These are phyloP conservation scores for Phyllostomus discolor DNA, from an alignment of 2,113 vertebrate genomes.

Conservation along the genomic window DNA sequence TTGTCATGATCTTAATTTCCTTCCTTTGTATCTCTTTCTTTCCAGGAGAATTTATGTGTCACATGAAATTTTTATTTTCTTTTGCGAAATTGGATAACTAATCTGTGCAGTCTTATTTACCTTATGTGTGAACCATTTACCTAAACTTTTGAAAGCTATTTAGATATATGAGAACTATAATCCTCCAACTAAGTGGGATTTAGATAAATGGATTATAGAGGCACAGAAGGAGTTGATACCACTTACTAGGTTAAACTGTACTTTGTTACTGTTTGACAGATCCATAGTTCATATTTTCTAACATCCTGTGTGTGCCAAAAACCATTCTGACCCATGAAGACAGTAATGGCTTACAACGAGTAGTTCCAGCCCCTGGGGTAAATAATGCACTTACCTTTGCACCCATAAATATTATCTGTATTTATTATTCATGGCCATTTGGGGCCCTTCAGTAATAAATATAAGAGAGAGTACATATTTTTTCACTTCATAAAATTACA, in stretches of 20 bases:
- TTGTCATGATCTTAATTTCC: slow-evolving; percentile 35
- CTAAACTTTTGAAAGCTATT: slow-evolving; percentile 54
- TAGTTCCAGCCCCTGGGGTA: slow-evolving; percentile 38
- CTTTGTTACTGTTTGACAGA: slow-evolving; percentile 67
- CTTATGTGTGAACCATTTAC: slow-evolving; percentile 50
- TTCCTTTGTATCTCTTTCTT: slow-evolving; percentile 46
- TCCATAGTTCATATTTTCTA: slow-evolving; percentile 58
- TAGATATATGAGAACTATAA: slow-evolving; percentile 66
- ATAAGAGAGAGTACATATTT: slow-evolving; percentile 63
- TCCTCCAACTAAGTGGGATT: slow-evolving; percentile 67
- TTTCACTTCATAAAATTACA: slow-evolving; percentile 69
- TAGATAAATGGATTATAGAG: slow-evolving; percentile 69
- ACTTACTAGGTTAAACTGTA: slow-evolving; percentile 63
- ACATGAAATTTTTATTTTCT: slow-evolving; percentile 28
- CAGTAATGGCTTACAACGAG: slow-evolving; percentile 61
- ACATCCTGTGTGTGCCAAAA: slow-evolving; percentile 44
- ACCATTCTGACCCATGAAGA: slow-evolving; percentile 59
- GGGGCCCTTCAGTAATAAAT: slow-evolving; percentile 48
- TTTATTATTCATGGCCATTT: slow-evolving; percentile 72
- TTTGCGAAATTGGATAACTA: slow-evolving; percentile 2
- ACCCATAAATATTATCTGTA: slow-evolving; percentile 58
- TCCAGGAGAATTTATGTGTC: slow-evolving; percentile 33
- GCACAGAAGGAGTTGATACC: slow-evolving; percentile 39
- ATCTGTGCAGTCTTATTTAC: slow-evolving; percentile 56
- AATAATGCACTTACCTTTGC: slow-evolving; percentile 65